Conservation (phyloP, 2,888 invertebrate species). For the Biston stratarius region DNA sequence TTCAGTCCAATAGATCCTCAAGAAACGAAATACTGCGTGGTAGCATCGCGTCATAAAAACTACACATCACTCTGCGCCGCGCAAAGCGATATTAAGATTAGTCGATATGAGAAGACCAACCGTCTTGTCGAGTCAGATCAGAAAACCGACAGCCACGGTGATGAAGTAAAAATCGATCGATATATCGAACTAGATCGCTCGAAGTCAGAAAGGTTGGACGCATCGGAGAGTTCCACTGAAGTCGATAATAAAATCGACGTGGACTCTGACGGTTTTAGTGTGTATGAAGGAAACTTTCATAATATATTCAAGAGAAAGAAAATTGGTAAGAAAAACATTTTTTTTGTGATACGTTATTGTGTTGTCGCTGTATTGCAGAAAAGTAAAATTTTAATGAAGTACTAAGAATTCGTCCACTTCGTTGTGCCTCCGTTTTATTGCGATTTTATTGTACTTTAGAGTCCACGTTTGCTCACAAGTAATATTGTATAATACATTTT, state of each 20-base stretch:
- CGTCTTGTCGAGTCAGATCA: constrained; percentile 35
- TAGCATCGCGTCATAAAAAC: constrained; percentile 74
- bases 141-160: neutral
- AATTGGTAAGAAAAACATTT: constrained; percentile 63
- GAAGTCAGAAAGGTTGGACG: constrained; percentile 48
- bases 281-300: constrained; percentile 68
- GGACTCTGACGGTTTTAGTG: constrained; percentile 60
- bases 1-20: constrained; percentile 81
- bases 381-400: no score
- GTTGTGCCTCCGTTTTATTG: no score
- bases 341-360: neutral
- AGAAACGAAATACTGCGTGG: constrained; percentile 77
- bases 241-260: constrained; percentile 68
- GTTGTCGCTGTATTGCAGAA: no score
- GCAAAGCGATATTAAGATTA: constrained; percentile 66
- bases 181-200: constrained; percentile 32
- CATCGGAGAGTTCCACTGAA: constrained; percentile 51
- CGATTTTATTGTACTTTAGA: no score
- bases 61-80: constrained; percentile 80
- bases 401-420: no score
- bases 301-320: constrained; percentile 71
- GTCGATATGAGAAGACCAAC: constrained; percentile 61
- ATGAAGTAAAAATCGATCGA: constrained; percentile 6
- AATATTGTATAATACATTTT: no score
- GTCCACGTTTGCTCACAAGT: no score